Percentiles rank a stretch among this genome's conserved stretches.
Conservation (phyloP, 2,797 vertebrate species). For the Denticeps clupeoides region DNA sequence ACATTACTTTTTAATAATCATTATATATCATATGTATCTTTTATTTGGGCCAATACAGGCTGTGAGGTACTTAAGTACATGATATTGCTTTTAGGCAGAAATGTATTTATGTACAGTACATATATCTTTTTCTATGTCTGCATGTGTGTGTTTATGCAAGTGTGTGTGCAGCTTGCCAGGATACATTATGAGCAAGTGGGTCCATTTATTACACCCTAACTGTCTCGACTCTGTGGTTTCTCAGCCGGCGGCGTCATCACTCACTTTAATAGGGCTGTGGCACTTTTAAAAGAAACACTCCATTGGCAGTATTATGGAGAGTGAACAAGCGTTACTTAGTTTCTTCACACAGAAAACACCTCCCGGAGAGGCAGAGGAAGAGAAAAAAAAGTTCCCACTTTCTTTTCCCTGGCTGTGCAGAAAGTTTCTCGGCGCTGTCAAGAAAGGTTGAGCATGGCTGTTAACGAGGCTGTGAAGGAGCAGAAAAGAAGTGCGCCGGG, state of each 20-base stretch:
- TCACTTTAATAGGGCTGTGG: conserved; percentile 30
- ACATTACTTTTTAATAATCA: too few relatives aligned
- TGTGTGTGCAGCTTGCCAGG: background rate
- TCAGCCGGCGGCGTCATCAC: conserved; percentile 15
- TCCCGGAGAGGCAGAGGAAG: too few relatives aligned
- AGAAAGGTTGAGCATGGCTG: background rate
- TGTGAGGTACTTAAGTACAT: too few relatives aligned
- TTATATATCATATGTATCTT: too few relatives aligned
- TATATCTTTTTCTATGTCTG: background rate
- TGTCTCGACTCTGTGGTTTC: conserved; percentile 15
- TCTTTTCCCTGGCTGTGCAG: background rate
- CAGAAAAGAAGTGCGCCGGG: too few relatives aligned
- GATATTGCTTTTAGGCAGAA: too few relatives aligned
- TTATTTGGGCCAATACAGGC: too few relatives aligned
- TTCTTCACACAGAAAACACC: background rate
- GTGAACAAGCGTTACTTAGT: conserved; percentile 22
- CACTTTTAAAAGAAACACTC: conserved; percentile 25
- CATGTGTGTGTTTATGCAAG: background rate
- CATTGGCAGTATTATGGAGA: conserved; percentile 21
- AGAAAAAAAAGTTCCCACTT: too few relatives aligned
- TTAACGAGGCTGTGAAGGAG: background rate
- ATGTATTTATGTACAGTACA: too few relatives aligned
- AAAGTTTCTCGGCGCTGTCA: background rate
- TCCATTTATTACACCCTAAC: conserved; percentile 24
- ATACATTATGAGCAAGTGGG: background rate